These are phyloP conservation scores for Bellardia pandia DNA, from an alignment of 2,888 invertebrate species.

Conservation along the genomic window DNA sequence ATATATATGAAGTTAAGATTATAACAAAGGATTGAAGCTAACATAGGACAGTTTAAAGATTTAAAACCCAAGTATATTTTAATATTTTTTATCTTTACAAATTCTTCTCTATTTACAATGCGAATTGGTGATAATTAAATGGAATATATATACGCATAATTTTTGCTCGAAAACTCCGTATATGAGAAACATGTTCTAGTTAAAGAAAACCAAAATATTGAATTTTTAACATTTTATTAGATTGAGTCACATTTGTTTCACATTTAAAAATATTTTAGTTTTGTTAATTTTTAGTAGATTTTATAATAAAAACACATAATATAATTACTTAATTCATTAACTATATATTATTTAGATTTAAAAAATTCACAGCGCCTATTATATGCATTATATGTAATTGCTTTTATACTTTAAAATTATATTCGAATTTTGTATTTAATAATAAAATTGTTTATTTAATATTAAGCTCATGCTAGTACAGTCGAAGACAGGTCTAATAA, in stretches of 20 bases:
- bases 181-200: conserved; percentile 29
- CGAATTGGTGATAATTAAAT: conserved; percentile 28
- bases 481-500: too few species aligned
- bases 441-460: background rate
- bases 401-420: background rate
- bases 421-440: background rate
- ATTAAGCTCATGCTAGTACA: background rate
- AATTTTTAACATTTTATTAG: conserved; percentile 51
- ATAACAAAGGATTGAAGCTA: too few species aligned
- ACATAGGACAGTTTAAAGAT: too few species aligned
- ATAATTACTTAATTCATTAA: background rate
- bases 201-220: conserved; percentile 34
- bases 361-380: background rate
- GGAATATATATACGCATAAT: background rate
- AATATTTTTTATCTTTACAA: too few species aligned
- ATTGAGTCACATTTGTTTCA: conserved; percentile 45
- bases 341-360: background rate
- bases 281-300: conserved; percentile 39
- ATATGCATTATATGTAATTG: background rate
- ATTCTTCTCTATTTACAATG: background rate
- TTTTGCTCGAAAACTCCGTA: conserved; percentile 34
- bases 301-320: conserved; percentile 7
- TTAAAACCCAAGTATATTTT: too few species aligned
- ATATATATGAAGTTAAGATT: too few species aligned
- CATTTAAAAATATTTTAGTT: conserved; percentile 45